These are phyloP conservation scores for Melinaea menophilus DNA, from an alignment of 2,888 invertebrate species.

Conservation along the genomic window DNA sequence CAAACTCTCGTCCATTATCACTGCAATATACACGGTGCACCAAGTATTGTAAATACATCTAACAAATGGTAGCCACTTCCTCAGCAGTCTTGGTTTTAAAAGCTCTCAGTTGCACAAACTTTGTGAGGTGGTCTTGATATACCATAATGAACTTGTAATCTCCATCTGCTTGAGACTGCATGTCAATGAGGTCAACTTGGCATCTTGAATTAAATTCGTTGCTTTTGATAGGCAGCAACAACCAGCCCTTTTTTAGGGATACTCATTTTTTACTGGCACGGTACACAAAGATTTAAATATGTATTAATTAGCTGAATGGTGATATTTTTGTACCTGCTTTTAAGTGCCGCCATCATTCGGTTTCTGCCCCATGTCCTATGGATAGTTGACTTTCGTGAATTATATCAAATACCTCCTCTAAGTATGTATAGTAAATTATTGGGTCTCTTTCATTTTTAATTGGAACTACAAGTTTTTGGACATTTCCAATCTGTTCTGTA, in stretches of 20 bases:
- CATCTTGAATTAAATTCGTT: constrained; percentile 20
- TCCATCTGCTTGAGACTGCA: constrained; percentile 14
- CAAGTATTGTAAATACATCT: constrained; percentile 50
- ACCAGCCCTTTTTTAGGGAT: constrained; percentile 1
- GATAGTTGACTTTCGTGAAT: not conserved
- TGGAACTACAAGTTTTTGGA: too few relatives aligned
- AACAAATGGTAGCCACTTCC: constrained; percentile 47
- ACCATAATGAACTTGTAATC: constrained; percentile 18
- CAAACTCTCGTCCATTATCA: constrained; percentile 11
- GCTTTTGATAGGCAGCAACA: not conserved
- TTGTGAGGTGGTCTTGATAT: constrained; percentile 21
- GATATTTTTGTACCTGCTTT: not conserved
- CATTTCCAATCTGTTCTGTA: too few relatives aligned
- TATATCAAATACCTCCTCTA: not conserved
- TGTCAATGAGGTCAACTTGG: constrained; percentile 23
- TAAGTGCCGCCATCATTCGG: not conserved
- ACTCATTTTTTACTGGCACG: not conserved
- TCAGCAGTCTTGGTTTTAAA: constrained; percentile 39
- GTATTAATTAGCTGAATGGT: not conserved
- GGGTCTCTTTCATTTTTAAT: not conserved
- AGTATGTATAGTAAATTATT: not conserved
- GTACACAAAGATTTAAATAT: not conserved
- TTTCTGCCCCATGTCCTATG: constrained; percentile 3
- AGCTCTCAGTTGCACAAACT: constrained; percentile 34
- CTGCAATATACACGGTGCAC: constrained; percentile 44